Conservation (phyloP, 1,140 invertebrate genomes). For the Neuroterus valhalla region DNA sequence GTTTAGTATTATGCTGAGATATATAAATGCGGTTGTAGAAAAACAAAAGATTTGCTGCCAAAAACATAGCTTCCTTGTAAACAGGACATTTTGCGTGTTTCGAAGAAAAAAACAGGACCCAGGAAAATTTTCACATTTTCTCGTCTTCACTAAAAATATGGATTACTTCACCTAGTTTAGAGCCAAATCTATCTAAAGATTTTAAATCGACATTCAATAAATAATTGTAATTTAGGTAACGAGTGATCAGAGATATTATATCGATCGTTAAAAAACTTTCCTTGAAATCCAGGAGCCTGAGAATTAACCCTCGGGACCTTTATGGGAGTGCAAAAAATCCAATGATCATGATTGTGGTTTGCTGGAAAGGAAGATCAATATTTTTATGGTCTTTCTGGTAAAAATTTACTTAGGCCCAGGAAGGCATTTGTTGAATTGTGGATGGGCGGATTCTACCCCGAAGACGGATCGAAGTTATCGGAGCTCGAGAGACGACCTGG, state of each 20-base stretch:
- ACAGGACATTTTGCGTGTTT: too few relatives aligned
- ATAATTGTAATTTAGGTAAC: neutral
- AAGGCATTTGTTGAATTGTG: conserved; percentile 16
- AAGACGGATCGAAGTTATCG: neutral
- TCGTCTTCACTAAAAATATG: too few relatives aligned
- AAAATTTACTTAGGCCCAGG: conserved; percentile 12
- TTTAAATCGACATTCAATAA: too few relatives aligned
- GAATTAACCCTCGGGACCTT: neutral
- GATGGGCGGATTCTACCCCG: conserved; percentile 15
- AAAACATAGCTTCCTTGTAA: too few relatives aligned
- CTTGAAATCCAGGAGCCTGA: neutral
- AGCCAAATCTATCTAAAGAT: too few relatives aligned
- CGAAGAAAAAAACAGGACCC: too few relatives aligned
- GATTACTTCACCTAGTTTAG: too few relatives aligned
- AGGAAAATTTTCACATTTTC: too few relatives aligned
- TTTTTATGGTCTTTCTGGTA: conserved; percentile 18
- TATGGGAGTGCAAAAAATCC: neutral
- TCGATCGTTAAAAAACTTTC: neutral
- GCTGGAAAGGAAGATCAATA: conserved; percentile 3
- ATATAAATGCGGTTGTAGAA: too few relatives aligned
- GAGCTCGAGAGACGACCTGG: conserved; percentile 8
- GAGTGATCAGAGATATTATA: neutral
- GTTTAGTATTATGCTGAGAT: too few relatives aligned
- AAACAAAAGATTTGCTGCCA: too few relatives aligned
- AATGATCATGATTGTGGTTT: neutral